Evolutionary conservation across 2,888 invertebrate species (phyloP).

Genomic region (Taenaris catops): DNA sequence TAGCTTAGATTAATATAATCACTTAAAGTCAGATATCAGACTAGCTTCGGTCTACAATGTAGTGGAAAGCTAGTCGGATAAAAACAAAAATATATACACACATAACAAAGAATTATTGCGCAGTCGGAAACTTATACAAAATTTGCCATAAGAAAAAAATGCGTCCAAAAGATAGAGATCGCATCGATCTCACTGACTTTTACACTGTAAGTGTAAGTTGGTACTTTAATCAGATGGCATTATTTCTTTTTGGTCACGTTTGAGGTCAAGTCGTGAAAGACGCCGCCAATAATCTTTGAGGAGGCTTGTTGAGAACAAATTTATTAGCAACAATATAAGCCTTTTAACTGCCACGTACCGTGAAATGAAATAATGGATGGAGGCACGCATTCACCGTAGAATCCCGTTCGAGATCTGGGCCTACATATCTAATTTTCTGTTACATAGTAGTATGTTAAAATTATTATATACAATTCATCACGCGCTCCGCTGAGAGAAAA

Average conservation of each 20-base stretch:
- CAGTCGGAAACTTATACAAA: no score
- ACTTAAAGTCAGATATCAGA: no score
- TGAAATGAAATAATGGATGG: slow-evolving; percentile 50
- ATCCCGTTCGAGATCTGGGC: no score
- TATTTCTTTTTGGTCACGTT: slow-evolving; percentile 27
- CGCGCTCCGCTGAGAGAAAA: no score
- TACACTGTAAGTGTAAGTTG: slow-evolving; percentile 26
- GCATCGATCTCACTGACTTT: slow-evolving; percentile 17
- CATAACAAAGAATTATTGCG: no score
- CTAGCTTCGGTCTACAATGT: no score
- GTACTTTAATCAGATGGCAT: slow-evolving; percentile 24
- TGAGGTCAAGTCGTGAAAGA: slow-evolving; percentile 31
- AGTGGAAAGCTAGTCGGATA: neutral
- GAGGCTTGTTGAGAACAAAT: slow-evolving; percentile 32
- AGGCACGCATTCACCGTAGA: slow-evolving; percentile 40
- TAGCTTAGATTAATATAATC: no score
- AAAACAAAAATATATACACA: no score
- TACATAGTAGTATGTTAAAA: no score
- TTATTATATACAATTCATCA: no score
- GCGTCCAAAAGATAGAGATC: slow-evolving; percentile 9
- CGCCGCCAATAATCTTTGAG: slow-evolving; percentile 28
- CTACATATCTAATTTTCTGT: no score
- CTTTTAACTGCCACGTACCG: slow-evolving; percentile 28
- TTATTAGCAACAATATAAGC: slow-evolving; percentile 38
- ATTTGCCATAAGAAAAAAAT: slow-evolving; percentile 3